Percentiles rank a stretch among this genome's conserved stretches.
Conservation (phyloP, 2,888 invertebrate genomes). For the Metellina segmentata region DNA sequence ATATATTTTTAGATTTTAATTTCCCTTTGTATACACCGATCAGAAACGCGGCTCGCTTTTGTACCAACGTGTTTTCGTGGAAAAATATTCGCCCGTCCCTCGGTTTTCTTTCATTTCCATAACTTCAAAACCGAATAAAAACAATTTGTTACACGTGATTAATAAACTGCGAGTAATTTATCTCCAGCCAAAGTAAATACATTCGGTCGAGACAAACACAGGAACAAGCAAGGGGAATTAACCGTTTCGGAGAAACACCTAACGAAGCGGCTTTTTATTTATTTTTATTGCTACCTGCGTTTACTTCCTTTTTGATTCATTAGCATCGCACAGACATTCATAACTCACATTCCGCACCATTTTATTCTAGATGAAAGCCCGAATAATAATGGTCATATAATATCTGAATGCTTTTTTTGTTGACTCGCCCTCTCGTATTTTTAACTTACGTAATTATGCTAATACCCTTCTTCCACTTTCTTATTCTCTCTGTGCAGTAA, state of each 20-base stretch:
- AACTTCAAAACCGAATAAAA: background rate
- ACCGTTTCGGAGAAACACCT: background rate
- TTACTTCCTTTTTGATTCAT: slow-evolving; percentile 12
- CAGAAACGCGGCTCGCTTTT: background rate
- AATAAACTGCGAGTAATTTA: background rate
- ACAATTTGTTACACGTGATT: background rate
- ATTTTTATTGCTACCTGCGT: background rate
- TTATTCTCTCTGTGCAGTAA: slow-evolving; percentile 10
- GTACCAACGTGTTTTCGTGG: background rate
- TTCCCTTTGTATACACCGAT: background rate
- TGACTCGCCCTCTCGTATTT: slow-evolving; percentile 2
- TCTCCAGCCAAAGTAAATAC: background rate
- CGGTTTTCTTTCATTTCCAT: background rate
- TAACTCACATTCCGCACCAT: slow-evolving; percentile 16
- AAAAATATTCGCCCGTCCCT: background rate
- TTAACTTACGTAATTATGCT: slow-evolving; percentile 42
- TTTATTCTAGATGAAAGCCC: background rate
- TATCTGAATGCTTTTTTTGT: background rate
- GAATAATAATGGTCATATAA: slow-evolving; percentile 13
- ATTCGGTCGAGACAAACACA: background rate
- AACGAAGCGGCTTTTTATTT: slow-evolving; percentile 3
- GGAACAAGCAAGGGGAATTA: background rate
- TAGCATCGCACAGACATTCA: slow-evolving; percentile 21
- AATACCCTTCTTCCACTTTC: slow-evolving; percentile 33
- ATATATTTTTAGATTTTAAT: background rate